A percentile compares a stretch with the other conserved stretches of the same genome.
phyloP scores from a whole-genome alignment of 2,113 vertebrate genomes.

The Syngnathoides biaculeatus region DNA sequence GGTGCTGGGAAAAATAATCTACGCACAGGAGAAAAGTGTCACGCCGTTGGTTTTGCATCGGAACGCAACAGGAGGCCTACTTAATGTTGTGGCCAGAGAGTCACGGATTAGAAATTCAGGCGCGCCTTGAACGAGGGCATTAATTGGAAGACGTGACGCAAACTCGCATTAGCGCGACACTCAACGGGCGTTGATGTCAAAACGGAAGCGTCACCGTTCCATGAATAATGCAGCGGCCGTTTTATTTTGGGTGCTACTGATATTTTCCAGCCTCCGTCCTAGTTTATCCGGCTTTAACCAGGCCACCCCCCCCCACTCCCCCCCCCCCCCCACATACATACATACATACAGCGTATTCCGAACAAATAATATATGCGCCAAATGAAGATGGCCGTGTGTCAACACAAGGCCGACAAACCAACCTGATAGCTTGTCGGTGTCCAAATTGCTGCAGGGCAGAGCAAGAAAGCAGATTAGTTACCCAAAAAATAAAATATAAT shows the following conservation, averaged over 20 bases:
- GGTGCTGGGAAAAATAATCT: constrained; percentile 93
- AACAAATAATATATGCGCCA: background rate
- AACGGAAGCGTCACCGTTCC: constrained; percentile 38
- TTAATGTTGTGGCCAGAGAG: background rate
- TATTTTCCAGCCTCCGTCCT: constrained; percentile 51
- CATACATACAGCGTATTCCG: background rate
- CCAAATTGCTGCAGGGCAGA: constrained; percentile 81
- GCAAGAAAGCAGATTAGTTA: constrained; percentile 22
- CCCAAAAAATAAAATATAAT: no score
- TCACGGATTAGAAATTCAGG: background rate
- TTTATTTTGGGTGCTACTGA: constrained; percentile 51
- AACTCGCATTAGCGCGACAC: background rate
- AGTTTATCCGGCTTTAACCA: constrained; percentile 52
- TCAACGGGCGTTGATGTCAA: constrained; percentile 32
- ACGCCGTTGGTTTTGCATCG: constrained; percentile 1
- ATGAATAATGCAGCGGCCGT: constrained; percentile 61
- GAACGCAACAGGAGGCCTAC: background rate
- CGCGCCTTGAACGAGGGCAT: background rate
- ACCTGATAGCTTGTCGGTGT: constrained; percentile 93
- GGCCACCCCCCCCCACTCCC: constrained; percentile 31
- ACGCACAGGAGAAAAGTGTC: constrained; percentile 29
- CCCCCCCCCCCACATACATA: background rate
- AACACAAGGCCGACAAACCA: constrained; percentile 75
- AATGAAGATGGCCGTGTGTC: background rate
- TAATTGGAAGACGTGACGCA: background rate